Conservation (phyloP, 2,113 vertebrate genomes). For the Lophochroa leadbeateri region DNA sequence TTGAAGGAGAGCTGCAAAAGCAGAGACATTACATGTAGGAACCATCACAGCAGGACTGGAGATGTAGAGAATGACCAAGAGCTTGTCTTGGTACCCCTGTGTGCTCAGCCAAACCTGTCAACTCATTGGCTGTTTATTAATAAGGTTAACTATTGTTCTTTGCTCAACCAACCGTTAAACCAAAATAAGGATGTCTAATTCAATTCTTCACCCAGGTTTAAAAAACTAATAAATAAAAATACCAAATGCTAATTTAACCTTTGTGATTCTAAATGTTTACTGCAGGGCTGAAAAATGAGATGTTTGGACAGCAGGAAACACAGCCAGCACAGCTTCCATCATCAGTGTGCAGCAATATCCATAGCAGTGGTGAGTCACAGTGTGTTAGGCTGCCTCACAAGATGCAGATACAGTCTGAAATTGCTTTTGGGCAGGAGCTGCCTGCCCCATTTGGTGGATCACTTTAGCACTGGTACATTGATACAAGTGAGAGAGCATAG, state of each 20-base stretch:
- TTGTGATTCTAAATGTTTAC: neutral
- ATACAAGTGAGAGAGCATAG: neutral
- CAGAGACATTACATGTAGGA: fast-evolving
- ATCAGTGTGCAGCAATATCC: neutral
- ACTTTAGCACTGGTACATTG: neutral
- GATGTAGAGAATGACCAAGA: neutral
- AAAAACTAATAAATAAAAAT: neutral
- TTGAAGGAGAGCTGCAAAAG: neutral
- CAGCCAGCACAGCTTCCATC: neutral
- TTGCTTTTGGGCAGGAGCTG: neutral
- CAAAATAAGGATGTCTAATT: neutral
- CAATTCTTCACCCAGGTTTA: neutral
- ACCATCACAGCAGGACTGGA: neutral
- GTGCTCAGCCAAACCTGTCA: fast-evolving
- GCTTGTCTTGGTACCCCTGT: neutral
- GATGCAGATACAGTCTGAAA: neutral
- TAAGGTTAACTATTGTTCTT: neutral
- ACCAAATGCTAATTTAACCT: neutral
- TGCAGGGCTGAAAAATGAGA: neutral
- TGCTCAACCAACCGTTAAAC: neutral
- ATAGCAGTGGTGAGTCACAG: neutral
- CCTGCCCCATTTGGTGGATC: neutral
- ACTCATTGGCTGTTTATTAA: neutral
- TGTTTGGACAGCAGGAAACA: neutral
- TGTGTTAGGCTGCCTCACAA: neutral